Base-by-base conservation (phyloP, 2,113 vertebrate genomes). In the Rhizomys pruinosus region DNA sequence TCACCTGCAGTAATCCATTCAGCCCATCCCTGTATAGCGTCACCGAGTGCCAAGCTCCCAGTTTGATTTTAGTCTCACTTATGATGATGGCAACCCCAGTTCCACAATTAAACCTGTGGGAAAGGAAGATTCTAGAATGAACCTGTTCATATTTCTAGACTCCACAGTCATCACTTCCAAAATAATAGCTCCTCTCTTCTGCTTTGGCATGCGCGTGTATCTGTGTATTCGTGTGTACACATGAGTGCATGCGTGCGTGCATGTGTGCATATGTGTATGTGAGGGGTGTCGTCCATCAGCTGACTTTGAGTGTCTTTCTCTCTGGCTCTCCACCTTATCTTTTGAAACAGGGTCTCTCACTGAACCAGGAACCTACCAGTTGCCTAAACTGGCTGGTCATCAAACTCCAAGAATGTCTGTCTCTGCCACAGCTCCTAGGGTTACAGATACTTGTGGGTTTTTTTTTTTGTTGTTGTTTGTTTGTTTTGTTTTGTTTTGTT, bases 41-140 rank as follows among this genome's bases (percentile, higher is more conserved):
- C 55, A 99, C 97, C 0, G 93, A 98, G 96, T 99, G 98, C 99
- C 99, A 99, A 88, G 96, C 98, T 12, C 99, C 99, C 25, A 99
- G 96, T 76, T 98, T 98, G 86, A 99, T 86, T 80, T 96, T 98
- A 90, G 98, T 98, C 91, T 99, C 98, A 78, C 99, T 99, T 0
- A 96, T 73, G 69, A 99, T 98, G 91, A 98, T 95, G 55, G 99
- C 99, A 4, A 98, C 97, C 59, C 99, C 99, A 0, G 99, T 99
- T 23, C 99, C 99, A 94, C 99, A 99, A 93, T 99, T 99, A 97
- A 99, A 99, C 97, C 99, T 99, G 95, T 16, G 32, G 5, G 87
- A 61, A 6, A 47, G 68, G 37, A 52, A 91, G n/a, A 59, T 7
- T 69, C 79, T 94, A 32, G 57, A 5, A n/a, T 52, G 63, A 88